A percentile compares a stretch with the other conserved stretches of the same genome.
Evolutionary conservation across 2,888 invertebrate species (phyloP).

Genomic region (Chrysolina americana): DNA sequence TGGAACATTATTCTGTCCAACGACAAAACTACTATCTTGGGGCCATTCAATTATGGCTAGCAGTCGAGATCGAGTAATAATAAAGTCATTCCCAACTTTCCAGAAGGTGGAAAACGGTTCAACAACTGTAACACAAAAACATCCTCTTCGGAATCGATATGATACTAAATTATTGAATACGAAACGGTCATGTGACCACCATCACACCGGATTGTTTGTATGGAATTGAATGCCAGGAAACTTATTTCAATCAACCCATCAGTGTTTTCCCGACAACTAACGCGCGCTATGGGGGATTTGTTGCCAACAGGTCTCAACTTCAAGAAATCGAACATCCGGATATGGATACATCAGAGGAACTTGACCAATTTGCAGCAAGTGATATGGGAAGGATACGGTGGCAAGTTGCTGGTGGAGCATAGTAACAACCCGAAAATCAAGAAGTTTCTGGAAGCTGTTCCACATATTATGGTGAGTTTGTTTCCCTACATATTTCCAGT

Average conservation of each 20-base stretch:
- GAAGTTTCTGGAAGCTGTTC: constrained; percentile 93
- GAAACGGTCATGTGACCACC: constrained; percentile 54
- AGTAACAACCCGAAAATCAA: constrained; percentile 87
- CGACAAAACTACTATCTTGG: too few relatives aligned
- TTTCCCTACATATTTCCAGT: background rate
- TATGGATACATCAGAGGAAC: constrained; percentile 96
- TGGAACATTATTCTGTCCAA: too few relatives aligned
- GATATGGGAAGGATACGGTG: constrained; percentile 92
- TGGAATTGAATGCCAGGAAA: constrained; percentile 35
- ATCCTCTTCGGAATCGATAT: constrained; percentile 58
- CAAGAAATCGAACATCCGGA: constrained; percentile 85
- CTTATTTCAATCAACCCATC: constrained; percentile 16
- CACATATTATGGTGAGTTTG: constrained; percentile 86
- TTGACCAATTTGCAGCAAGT: constrained; percentile 88
- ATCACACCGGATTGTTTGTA: constrained; percentile 60
- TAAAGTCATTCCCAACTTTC: background rate
- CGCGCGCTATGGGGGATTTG: constrained; percentile 23
- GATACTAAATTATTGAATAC: constrained; percentile 66
- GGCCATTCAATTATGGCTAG: background rate
- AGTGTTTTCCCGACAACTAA: constrained; percentile 21
- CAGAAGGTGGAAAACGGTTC: background rate
- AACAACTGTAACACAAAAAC: constrained; percentile 32
- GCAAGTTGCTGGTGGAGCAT: constrained; percentile 85
- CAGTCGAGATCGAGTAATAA: background rate
- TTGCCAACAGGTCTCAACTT: constrained; percentile 74